Conservation (phyloP, 2,888 invertebrate species). For the Ormyrus nitidulus region DNA sequence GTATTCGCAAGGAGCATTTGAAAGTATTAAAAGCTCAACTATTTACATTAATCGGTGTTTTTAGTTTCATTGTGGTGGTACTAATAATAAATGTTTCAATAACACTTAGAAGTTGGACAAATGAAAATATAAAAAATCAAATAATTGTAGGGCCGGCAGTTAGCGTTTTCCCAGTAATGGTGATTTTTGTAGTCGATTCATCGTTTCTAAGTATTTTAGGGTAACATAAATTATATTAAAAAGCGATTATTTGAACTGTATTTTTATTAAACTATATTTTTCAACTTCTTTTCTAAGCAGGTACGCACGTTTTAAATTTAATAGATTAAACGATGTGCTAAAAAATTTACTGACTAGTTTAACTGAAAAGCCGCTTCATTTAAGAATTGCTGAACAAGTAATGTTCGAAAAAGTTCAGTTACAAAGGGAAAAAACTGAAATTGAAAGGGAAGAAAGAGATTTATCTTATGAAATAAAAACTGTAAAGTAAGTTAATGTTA, state of each 20-base stretch:
- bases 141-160: too few species aligned
- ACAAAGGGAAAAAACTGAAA: neutral
- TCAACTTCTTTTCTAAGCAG: too few species aligned
- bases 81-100: neutral
- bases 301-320: neutral
- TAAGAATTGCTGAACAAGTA: neutral
- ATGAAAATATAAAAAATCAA: too few species aligned
- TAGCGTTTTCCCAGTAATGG: conserved; percentile 8
- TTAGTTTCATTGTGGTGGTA: neutral
- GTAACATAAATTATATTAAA: neutral
- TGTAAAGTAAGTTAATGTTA: conserved; percentile 8
- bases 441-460: neutral
- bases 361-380: conserved; percentile 7
- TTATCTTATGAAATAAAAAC: conserved; percentile 1
- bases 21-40: neutral
- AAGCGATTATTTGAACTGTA: too few species aligned
- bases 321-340: conserved; percentile 1
- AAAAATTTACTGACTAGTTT: conserved; percentile 2
- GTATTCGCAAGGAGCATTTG: conserved; percentile 20
- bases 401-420: neutral
- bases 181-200: conserved; percentile 19
- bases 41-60: neutral
- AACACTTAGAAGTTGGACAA: neutral
- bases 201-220: conserved; percentile 22
- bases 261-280: too few species aligned